Percentiles rank a stretch among this genome's conserved stretches.
These are phyloP conservation scores for Acanthaster planci DNA, from an alignment of 35 echinoderm and acorn worm genomes.

Conservation along the genomic window DNA sequence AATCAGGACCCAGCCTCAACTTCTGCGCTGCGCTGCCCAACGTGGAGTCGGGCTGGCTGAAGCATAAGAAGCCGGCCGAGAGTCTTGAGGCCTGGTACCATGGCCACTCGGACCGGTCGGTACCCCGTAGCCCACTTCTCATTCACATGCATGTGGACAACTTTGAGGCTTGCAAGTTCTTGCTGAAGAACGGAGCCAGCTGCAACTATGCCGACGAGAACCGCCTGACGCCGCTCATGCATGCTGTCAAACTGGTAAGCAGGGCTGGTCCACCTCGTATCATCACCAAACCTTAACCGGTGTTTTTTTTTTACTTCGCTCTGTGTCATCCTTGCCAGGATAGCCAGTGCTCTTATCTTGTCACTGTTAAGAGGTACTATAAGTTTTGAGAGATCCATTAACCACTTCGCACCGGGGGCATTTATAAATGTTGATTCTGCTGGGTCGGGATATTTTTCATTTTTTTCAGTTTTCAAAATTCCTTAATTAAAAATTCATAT, in stretches of 20 bases:
- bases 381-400: too few species aligned
- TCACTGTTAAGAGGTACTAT: too few species aligned
- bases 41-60: not conserved
- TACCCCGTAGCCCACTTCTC: slow-evolving; percentile 56
- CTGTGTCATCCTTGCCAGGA: too few species aligned
- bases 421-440: too few species aligned
- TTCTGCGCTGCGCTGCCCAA: slow-evolving; percentile 9
- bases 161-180: slow-evolving; percentile 57
- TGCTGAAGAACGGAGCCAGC: slow-evolving; percentile 80
- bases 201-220: slow-evolving; percentile 60
- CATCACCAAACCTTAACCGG: too few species aligned
- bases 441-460: too few species aligned
- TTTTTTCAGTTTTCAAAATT: too few species aligned
- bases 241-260: slow-evolving; percentile 72
- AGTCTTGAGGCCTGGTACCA: slow-evolving; percentile 52
- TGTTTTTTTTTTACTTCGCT: too few species aligned
- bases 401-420: too few species aligned
- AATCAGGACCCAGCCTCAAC: slow-evolving; percentile 22
- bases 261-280: not conserved
- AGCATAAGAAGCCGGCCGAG: not conserved
- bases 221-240: slow-evolving; percentile 71
- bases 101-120: slow-evolving; percentile 14
- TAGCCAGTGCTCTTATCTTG: too few species aligned
- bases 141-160: slow-evolving; percentile 46
- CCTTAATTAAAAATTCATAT: too few species aligned